Evolutionary conservation across 2,888 invertebrate species (phyloP).

Genomic region (Microctonus brassicae): DNA sequence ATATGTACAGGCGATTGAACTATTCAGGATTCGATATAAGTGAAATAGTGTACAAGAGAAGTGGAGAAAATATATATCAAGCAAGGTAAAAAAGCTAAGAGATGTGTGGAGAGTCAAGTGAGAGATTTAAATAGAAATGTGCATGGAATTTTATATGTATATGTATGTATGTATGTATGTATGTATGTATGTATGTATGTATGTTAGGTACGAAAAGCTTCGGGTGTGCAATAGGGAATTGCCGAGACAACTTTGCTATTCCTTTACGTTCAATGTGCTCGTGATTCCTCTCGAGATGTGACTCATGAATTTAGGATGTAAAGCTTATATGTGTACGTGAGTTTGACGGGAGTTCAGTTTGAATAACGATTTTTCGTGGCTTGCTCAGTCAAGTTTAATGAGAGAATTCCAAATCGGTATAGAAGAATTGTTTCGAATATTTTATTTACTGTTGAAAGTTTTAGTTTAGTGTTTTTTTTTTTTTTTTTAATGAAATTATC

Average conservation of each 20-base stretch:
- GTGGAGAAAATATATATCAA: not conserved
- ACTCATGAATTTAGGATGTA: not conserved
- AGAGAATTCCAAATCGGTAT: not conserved
- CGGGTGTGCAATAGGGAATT: not conserved
- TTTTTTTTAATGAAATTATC: not conserved
- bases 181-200: too few species aligned
- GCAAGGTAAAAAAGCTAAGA: not conserved
- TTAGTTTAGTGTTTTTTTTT: too few species aligned
- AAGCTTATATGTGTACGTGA: not conserved
- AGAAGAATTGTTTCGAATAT: too few species aligned
- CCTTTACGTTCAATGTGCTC: not conserved
- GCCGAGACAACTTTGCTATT: not conserved
- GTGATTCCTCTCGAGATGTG: not conserved
- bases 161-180: too few species aligned
- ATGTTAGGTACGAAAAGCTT: not conserved
- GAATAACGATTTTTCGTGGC: not conserved
- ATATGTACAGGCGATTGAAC: not conserved
- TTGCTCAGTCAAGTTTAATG: not conserved
- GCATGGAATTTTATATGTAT: not conserved
- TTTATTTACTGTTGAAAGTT: not conserved
- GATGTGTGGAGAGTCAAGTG: not conserved
- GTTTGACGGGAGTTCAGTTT: not conserved
- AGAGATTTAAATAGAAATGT: slow-evolving; percentile 9
- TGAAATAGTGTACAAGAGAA: not conserved
- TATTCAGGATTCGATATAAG: not conserved